phyloP scores from a whole-genome alignment of 2,113 vertebrate genomes.

The Phaethon lepturus region DNA sequence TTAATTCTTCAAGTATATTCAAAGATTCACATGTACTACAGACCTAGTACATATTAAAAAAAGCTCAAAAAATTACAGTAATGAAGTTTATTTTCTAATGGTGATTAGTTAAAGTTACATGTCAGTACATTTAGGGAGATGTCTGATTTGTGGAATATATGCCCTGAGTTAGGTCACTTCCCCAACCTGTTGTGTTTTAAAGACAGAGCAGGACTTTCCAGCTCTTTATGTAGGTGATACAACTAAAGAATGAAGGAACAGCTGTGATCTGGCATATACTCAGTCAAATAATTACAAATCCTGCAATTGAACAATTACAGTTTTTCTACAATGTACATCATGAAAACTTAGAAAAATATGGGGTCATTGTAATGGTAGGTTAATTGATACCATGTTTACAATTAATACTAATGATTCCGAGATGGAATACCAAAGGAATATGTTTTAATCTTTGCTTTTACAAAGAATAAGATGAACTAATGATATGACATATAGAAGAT shows the following conservation, averaged over 20 bases:
- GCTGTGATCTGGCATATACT: neutral
- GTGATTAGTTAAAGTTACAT: neutral
- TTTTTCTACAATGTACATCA: conserved; percentile 28
- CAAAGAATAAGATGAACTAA: conserved; percentile 34
- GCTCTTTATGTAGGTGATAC: neutral
- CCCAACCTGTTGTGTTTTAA: neutral
- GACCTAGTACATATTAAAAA: neutral
- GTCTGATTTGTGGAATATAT: neutral
- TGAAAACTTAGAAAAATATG: neutral
- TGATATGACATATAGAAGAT: neutral
- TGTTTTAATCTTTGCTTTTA: conserved; percentile 32
- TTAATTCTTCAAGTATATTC: neutral
- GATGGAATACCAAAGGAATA: neutral
- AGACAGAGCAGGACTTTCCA: neutral
- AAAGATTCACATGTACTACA: accelerated
- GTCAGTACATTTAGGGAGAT: neutral
- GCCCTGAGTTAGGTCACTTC: neutral
- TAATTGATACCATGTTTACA: conserved; percentile 41
- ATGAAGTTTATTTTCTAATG: neutral
- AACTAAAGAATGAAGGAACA: neutral
- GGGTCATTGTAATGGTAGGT: neutral
- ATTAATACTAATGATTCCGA: neutral
- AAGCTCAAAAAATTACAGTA: neutral
- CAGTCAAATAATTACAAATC: conserved; percentile 2
- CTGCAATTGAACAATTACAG: neutral